Base-by-base conservation (phyloP, 2,888 invertebrate genomes). In the Neuroscelio doddi region DNA sequence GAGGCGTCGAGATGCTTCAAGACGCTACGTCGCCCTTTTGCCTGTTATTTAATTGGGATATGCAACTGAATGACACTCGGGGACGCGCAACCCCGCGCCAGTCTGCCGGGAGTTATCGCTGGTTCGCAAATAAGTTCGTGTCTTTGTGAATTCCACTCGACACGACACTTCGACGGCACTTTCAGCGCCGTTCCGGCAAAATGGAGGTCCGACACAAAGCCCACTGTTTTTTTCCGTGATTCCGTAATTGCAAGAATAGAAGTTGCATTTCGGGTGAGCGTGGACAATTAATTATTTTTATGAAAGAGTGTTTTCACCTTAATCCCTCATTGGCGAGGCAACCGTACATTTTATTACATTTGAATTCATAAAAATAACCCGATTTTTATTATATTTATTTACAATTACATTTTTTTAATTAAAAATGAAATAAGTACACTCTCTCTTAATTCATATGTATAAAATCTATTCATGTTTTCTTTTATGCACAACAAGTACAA, bases 41-140 rank as follows among this genome's bases (percentile, higher is more conserved):
- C 81, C 80, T 80, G 81, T 83, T 83, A 82, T 81, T 83, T 83
- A 84, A 84, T 84, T 83, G 83, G 83, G 80, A 84, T 79, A 79
- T 79, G 80, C 82, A 80, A 83, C 80, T 83, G 80, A 82, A 80
- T 81, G 81, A 82, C 80, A 81, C 82, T 82, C 77, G 71, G 74
- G 68, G 67, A 64, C 69, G 71, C 68, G 71, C 65, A 63, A 64
- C 64, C 67, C 66, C 69, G 49, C 47, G 59, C 61, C 47, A 53
- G 39, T 44, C 70, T 70, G 71, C 70, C 72, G 73, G 68, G 76
- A 73, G 74, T 73, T 75, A 73, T 72, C 73, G 70, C 72, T 65
- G 69, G 67, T 71, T 69, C 65, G 69, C 68, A 64, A 66, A 72
- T 69, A 70, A 70, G 59, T 72, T 71, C 64, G 76, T 70, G 74